These are phyloP conservation scores for Callopanchax toddi DNA, from an alignment of 2,113 vertebrate genomes.

Conservation along the genomic window DNA sequence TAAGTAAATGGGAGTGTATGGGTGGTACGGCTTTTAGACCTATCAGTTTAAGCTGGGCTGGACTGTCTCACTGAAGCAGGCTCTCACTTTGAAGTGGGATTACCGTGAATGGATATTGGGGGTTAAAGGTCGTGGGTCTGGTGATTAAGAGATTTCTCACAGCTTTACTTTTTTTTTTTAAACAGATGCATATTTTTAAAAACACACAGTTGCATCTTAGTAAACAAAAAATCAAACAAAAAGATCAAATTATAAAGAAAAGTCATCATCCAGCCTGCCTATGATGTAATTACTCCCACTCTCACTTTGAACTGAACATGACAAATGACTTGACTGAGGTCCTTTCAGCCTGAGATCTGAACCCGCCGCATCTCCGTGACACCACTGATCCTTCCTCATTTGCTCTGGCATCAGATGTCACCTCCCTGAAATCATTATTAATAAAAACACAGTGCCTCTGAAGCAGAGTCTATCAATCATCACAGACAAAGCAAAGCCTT, in stretches of 20 bases:
- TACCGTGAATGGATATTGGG: conserved; percentile 33
- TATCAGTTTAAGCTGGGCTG: conserved; percentile 21
- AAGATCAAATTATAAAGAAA: conserved; percentile 16
- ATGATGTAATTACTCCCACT: conserved; percentile 44
- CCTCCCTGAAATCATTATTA: conserved; percentile 58
- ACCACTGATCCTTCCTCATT: conserved; percentile 49
- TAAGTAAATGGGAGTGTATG: conserved; percentile 21
- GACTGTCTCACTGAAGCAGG: conserved; percentile 29
- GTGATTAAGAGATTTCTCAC: conserved; percentile 6
- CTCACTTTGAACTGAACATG: conserved; percentile 59
- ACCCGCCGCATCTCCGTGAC: conserved; percentile 42
- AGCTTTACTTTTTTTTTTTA: background rate
- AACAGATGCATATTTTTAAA: background rate
- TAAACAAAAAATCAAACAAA: conserved; percentile 1
- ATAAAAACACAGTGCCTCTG: conserved; percentile 42
- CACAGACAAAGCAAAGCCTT: conserved; percentile 26
- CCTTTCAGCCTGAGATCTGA: conserved; percentile 47
- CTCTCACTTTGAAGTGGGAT: conserved; percentile 66
- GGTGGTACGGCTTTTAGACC: conserved; percentile 27
- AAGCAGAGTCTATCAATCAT: conserved; percentile 56
- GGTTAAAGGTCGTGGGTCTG: conserved; percentile 33
- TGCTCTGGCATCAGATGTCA: conserved; percentile 64
- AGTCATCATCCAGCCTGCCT: conserved; percentile 5
- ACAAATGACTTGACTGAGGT: conserved; percentile 43
- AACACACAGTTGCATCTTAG: conserved; percentile 5